Evolutionary conservation across 2,797 vertebrate genomes (phyloP), one percentile per base, ranked within the genome.

Genomic region (Etheostoma perlongum): DNA sequence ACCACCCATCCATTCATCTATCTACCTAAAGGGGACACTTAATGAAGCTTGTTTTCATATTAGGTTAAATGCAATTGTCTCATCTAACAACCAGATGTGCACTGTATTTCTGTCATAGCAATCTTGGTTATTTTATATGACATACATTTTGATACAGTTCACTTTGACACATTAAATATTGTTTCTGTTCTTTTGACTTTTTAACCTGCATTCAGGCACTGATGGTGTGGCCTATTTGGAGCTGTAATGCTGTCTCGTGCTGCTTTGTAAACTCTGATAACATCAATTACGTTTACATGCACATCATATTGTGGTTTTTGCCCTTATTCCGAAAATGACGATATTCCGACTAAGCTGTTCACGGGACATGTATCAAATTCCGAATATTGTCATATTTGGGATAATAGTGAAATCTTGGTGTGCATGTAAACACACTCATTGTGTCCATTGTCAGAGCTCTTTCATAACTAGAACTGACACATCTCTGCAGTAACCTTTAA

Each of bases 41-140:
- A 47, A 66, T 36, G 0, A 51, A 40, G 48, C n/a, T 15, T 12
- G 6, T 59, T 59, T 59, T 80, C 33, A 53, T 40, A 18, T 51
- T 30, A 23, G 7, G 2, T 2, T 57, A 2, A 2, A 18, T 46
- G 5, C 2, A 44, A 1, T 54, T 42, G 21, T 18, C n/a, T 18
- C n/a, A 47, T 72, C 11, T 59, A 40, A 52, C 5, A 67, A 58
- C 25, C 49, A 49, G 47, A 58, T 30, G 33, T 63, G 15, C 21
- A 18, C 10, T 60, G 15, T 5, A 11, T 21, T 36, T 11, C 23
- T 59, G n/a, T 69, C 14, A 27, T 7, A 59, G 10, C 48, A 49
- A 33, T 42, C 3, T 13, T 19, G 21, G 14, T 47, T 21, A 21
- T 62, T 67, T 40, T 23, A 44, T 13, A 48, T 72, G 21, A 13